A percentile compares a stretch with the other conserved stretches of the same genome.
Conservation (phyloP, 35 echinoderm and acorn worm species). For the Amphiura filiformis region DNA sequence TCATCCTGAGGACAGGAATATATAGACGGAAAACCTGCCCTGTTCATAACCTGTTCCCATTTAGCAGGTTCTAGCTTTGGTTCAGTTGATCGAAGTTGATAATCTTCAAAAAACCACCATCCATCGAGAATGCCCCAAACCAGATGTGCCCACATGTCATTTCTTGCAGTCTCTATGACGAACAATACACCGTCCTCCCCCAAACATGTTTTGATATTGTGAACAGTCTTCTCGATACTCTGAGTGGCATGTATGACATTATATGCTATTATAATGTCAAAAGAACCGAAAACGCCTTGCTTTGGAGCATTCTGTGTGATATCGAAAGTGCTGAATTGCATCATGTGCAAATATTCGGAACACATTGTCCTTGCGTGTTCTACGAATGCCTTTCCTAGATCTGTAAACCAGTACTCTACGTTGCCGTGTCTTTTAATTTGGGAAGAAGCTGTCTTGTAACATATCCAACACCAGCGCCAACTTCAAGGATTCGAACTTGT, state of each 20-base stretch:
- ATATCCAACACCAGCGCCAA: neutral
- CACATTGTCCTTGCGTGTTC: neutral
- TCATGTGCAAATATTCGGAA: conserved; percentile 5
- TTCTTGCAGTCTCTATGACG: neutral
- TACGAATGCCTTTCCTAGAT: neutral
- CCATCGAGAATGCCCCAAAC: conserved; percentile 19
- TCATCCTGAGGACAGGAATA: conserved; percentile 23
- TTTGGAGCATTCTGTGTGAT: conserved; percentile 2
- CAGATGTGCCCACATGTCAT: neutral
- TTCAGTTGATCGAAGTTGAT: neutral
- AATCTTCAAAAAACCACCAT: conserved; percentile 22
- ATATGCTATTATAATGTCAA: conserved; percentile 10
- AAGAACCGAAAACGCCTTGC: neutral
- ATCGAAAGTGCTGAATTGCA: neutral
- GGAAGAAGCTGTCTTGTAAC: neutral
- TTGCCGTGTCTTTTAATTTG: neutral
- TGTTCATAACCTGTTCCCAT: neutral
- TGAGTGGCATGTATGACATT: conserved; percentile 19
- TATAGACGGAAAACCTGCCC: neutral
- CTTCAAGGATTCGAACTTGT: neutral
- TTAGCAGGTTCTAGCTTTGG: conserved; percentile 10
- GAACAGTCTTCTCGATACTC: neutral
- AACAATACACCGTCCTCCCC: neutral
- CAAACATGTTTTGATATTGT: conserved; percentile 2
- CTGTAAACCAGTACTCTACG: neutral